phyloP scores from a whole-genome alignment of 2,113 vertebrate species.

The Limanda limanda region DNA sequence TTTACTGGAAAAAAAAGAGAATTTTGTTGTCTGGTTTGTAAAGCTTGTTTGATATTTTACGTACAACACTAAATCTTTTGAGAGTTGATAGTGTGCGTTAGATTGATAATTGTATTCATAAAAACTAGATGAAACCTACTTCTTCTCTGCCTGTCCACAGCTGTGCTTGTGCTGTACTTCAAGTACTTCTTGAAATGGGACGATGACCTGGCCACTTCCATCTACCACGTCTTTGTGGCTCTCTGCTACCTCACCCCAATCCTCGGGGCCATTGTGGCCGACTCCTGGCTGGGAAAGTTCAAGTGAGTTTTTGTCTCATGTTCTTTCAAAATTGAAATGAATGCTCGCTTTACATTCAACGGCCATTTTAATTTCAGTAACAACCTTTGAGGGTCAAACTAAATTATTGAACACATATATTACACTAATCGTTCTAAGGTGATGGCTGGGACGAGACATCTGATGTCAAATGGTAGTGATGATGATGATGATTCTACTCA shows the following conservation, averaged over 20 bases:
- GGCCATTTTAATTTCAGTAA: no score
- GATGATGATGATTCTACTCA: no score
- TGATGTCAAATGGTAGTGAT: no score
- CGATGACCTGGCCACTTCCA: constrained; percentile 87
- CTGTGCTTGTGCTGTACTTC: constrained; percentile 94
- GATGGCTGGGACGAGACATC: no score
- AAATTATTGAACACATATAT: no score
- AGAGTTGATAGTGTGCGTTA: no score
- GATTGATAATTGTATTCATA: background rate
- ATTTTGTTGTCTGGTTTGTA: no score
- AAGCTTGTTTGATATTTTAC: no score
- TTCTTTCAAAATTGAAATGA: background rate
- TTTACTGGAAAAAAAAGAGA: no score
- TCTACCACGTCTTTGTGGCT: constrained; percentile 94
- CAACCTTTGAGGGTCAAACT: no score
- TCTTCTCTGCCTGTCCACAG: constrained; percentile 71
- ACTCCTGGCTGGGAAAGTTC: constrained; percentile 97
- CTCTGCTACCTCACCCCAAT: constrained; percentile 94
- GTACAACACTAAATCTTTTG: no score
- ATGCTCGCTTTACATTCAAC: background rate
- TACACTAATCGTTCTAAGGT: no score
- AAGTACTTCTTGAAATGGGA: constrained; percentile 89
- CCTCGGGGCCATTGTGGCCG: constrained; percentile 92
- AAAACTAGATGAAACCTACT: background rate
- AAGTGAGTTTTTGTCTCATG: constrained; percentile 83